A percentile compares a stretch with the other conserved stretches of the same genome.
Evolutionary conservation across 2,888 invertebrate genomes (phyloP).

Genomic region (Melinopterus prodromus): DNA sequence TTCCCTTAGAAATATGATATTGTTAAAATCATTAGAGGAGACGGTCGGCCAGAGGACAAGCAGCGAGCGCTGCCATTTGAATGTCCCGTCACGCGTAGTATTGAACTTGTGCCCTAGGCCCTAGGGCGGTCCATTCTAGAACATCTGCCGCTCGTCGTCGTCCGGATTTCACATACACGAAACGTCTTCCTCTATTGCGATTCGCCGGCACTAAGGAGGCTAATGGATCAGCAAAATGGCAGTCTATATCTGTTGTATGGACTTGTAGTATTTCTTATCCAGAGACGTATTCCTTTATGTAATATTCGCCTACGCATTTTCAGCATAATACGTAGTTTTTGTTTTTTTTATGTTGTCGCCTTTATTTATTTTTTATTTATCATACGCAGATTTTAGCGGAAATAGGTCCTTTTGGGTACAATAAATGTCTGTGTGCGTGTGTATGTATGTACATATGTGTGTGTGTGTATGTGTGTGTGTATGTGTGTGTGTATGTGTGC

Average conservation of each 20-base stretch:
- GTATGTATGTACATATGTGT: too few species aligned
- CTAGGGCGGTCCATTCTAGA: slow-evolving; percentile 47
- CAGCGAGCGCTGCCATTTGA: slow-evolving; percentile 50
- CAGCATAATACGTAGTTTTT: too few species aligned
- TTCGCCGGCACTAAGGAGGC: slow-evolving; percentile 5
- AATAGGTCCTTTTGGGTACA: too few species aligned
- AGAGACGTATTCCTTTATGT: too few species aligned
- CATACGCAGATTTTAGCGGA: too few species aligned
- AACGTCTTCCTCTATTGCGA: slow-evolving; percentile 40
- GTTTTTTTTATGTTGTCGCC: too few species aligned
- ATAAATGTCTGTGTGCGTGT: too few species aligned
- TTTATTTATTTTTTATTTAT: too few species aligned
- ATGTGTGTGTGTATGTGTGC: too few species aligned
- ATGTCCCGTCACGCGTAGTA: slow-evolving; percentile 49
- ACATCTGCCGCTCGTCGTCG: slow-evolving; percentile 46
- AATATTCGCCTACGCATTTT: too few species aligned
- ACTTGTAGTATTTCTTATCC: too few species aligned
- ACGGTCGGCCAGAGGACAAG: slow-evolving; percentile 27
- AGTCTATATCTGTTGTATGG: background rate
- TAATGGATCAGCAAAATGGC: background rate
- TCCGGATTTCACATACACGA: slow-evolving; percentile 39
- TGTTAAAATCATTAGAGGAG: slow-evolving; percentile 34
- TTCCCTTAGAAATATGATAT: slow-evolving; percentile 32
- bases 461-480: too few species aligned
- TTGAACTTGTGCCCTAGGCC: slow-evolving; percentile 46